These are phyloP conservation scores for Aleiodes sp. DNA, from an alignment of 1,140 invertebrate species.

Conservation along the genomic window DNA sequence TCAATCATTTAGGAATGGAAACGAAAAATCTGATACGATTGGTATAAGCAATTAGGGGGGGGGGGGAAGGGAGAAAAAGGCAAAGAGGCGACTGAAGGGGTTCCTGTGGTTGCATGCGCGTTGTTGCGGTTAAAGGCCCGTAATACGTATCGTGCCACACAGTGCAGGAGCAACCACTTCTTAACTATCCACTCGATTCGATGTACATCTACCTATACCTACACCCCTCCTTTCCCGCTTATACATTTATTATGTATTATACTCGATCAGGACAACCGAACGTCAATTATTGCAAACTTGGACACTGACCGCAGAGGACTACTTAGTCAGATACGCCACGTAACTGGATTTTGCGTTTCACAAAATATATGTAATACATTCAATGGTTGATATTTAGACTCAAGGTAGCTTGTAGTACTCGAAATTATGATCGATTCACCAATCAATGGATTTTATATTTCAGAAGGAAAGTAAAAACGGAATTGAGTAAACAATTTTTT, in stretches of 20 bases:
- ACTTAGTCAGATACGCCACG: neutral
- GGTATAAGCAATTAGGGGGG: constrained; percentile 50
- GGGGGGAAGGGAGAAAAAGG: constrained; percentile 24
- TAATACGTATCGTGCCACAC: constrained; percentile 55
- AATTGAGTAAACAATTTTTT: neutral
- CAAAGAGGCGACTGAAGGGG: constrained; percentile 43
- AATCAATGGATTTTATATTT: neutral
- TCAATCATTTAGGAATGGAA: neutral
- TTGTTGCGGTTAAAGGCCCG: constrained; percentile 61
- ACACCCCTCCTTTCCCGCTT: constrained; percentile 39
- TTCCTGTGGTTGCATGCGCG: constrained; percentile 59
- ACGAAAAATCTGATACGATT: constrained; percentile 28
- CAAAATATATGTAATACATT: neutral
- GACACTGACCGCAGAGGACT: constrained; percentile 22
- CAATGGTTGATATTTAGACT: neutral
- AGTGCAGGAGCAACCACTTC: constrained; percentile 50
- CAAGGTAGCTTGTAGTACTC: neutral
- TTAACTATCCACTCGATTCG: constrained; percentile 47
- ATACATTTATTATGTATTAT: constrained; percentile 49
- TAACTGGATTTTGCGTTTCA: neutral
- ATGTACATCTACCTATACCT: constrained; percentile 35
- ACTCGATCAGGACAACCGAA: constrained; percentile 44
- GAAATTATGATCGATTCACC: neutral
- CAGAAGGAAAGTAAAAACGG: neutral
- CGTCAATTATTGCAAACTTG: constrained; percentile 48